These are phyloP conservation scores for Dryobota labecula DNA, from an alignment of 2,888 invertebrate species.

Conservation along the genomic window DNA sequence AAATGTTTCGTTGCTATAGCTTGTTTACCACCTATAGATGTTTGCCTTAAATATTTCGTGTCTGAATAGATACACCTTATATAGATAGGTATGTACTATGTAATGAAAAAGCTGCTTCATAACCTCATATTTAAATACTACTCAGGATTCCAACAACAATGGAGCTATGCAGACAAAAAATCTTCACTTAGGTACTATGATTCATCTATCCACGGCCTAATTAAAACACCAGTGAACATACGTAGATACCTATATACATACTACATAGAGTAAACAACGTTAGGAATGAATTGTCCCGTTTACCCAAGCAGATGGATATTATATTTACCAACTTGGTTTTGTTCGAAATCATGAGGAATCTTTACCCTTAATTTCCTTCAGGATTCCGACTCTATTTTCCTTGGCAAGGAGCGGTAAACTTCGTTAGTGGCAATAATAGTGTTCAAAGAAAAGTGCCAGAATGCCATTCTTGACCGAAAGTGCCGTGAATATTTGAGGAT, in stretches of 20 bases:
- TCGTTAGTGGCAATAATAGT: conserved; percentile 76
- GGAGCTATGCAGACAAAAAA: background rate
- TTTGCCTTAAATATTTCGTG: no score
- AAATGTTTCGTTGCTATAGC: no score
- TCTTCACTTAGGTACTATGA: background rate
- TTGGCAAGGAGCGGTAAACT: conserved; percentile 56
- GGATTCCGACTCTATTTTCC: conserved; percentile 51
- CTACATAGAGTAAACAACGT: background rate
- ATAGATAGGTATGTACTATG: no score
- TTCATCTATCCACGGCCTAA: no score
- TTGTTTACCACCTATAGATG: no score
- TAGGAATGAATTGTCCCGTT: conserved; percentile 27
- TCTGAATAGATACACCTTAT: no score
- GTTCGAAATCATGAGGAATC: conserved; percentile 44
- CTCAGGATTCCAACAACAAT: no score
- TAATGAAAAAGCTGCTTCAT: no score
- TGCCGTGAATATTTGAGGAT: conserved; percentile 82
- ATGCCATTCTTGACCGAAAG: conserved; percentile 84
- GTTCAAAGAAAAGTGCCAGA: conserved; percentile 84
- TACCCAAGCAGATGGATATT: conserved; percentile 37
- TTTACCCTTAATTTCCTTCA: conserved; percentile 42
- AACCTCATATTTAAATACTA: no score
- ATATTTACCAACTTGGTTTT: conserved; percentile 34
- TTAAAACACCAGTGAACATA: background rate
- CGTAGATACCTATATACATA: background rate